Conservation (phyloP, 2,888 invertebrate genomes). For the Bunonema sp. region DNA sequence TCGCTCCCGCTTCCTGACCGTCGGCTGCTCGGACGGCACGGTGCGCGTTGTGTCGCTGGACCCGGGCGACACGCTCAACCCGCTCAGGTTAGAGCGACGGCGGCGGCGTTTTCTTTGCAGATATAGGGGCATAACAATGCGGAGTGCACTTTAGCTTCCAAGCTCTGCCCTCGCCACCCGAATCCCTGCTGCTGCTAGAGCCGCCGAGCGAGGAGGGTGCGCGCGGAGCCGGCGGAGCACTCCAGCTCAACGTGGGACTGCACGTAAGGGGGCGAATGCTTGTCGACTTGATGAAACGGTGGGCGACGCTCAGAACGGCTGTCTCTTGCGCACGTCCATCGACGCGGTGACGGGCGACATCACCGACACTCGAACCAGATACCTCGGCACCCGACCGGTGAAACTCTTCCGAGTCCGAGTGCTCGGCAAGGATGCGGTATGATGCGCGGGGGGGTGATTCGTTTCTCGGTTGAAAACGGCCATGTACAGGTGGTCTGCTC, state of each 20-base stretch:
- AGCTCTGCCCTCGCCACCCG: slow-evolving; percentile 80
- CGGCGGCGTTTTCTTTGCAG: not conserved
- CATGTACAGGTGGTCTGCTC: slow-evolving; percentile 64
- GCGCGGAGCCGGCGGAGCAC: slow-evolving; percentile 19
- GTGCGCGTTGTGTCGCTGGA: slow-evolving; percentile 92
- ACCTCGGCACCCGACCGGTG: slow-evolving; percentile 82
- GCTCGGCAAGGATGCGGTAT: slow-evolving; percentile 81
- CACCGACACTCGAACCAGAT: slow-evolving; percentile 87
- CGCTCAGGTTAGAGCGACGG: slow-evolving; percentile 56
- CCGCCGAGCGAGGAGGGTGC: slow-evolving; percentile 42
- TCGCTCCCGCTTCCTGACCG: slow-evolving; percentile 33
- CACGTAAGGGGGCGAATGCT: slow-evolving; percentile 47
- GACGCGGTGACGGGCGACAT: slow-evolving; percentile 90
- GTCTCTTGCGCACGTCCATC: slow-evolving; percentile 74
- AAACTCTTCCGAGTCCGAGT: slow-evolving; percentile 85
- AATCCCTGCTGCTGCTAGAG: slow-evolving; percentile 88
- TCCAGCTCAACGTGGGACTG: slow-evolving; percentile 72
- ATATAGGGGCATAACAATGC: not conserved
- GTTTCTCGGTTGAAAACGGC: not conserved
- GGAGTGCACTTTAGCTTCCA: slow-evolving; percentile 33
- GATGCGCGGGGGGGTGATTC: slow-evolving; percentile 20
- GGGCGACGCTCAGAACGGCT: slow-evolving; percentile 61
- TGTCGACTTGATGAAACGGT: not conserved
- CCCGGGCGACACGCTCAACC: slow-evolving; percentile 76
- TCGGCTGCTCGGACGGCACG: slow-evolving; percentile 70